These are phyloP conservation scores for Lanius ludovicianus DNA, from an alignment of 2,113 vertebrate species.

Conservation along the genomic window DNA sequence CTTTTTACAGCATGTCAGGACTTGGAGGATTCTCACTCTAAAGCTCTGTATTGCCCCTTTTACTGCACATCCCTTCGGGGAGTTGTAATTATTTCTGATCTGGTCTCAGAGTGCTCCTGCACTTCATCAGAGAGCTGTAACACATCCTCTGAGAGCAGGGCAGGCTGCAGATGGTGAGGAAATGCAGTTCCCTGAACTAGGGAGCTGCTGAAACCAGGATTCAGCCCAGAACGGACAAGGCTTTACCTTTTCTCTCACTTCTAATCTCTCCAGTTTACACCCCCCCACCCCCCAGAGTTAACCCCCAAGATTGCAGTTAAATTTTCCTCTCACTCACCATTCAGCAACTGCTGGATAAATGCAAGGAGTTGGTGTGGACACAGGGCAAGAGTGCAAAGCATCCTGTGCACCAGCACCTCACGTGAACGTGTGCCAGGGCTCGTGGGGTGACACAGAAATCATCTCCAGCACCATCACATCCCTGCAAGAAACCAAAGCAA, in stretches of 20 bases:
- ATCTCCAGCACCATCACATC: background rate
- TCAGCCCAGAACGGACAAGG: background rate
- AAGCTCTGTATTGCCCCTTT: background rate
- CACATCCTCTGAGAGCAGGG: background rate
- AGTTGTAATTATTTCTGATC: background rate
- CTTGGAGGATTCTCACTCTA: background rate
- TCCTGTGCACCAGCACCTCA: background rate
- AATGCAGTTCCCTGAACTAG: background rate
- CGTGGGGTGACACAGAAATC: rapidly evolving
- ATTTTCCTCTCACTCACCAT: background rate
- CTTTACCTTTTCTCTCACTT: background rate
- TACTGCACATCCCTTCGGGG: background rate
- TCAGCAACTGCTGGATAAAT: background rate
- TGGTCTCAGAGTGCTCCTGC: background rate
- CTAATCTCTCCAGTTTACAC: background rate
- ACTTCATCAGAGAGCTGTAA: background rate
- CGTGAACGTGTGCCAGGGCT: background rate
- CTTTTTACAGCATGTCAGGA: background rate
- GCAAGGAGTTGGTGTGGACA: background rate
- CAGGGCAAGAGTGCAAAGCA: background rate
- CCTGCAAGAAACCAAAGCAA: background rate
- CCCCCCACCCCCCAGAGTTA: background rate
- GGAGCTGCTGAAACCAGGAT: background rate
- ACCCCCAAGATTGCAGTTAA: background rate
- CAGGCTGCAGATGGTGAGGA: background rate